Evolutionary conservation across 2,888 invertebrate genomes (phyloP).

Genomic region (Drosophila prostipennis): DNA sequence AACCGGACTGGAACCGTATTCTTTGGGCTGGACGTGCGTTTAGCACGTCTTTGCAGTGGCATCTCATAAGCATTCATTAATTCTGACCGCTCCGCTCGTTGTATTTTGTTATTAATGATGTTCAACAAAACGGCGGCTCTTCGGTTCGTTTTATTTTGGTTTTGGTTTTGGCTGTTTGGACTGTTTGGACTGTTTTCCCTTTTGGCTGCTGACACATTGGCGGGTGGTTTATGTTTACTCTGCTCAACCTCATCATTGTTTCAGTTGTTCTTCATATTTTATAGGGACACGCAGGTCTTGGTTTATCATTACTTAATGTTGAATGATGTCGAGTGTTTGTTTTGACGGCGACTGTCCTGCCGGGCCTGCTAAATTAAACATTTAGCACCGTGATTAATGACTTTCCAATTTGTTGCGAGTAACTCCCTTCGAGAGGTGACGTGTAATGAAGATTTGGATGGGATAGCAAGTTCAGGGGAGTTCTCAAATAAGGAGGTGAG

Average conservation of each 20-base stretch:
- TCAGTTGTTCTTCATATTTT: constrained; percentile 46
- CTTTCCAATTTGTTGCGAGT: constrained; percentile 48
- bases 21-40: constrained; percentile 72
- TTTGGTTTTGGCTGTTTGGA: constrained; percentile 47
- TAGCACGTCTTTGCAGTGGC: constrained; percentile 70
- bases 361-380: constrained; percentile 58
- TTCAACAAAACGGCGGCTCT: constrained; percentile 78
- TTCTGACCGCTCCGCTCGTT: constrained; percentile 64
- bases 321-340: constrained; percentile 83
- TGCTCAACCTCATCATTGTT: constrained; percentile 50
- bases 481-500: too few relatives aligned
- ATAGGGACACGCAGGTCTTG: constrained; percentile 39
- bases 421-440: constrained; percentile 5
- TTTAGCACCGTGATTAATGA: constrained; percentile 75
- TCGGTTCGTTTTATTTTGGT: constrained; percentile 44
- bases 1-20: constrained; percentile 16
- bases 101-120: constrained; percentile 82
- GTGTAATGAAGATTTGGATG: constrained; percentile 3
- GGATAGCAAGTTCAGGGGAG: neutral
- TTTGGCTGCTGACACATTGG: constrained; percentile 66
- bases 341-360: constrained; percentile 81
- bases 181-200: constrained; percentile 50
- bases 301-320: constrained; percentile 81
- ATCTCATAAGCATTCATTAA: constrained; percentile 73
- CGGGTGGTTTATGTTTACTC: constrained; percentile 62